Evolutionary conservation across 2,888 invertebrate species (phyloP).

Genomic region (Melikaiella ostensackeni): DNA sequence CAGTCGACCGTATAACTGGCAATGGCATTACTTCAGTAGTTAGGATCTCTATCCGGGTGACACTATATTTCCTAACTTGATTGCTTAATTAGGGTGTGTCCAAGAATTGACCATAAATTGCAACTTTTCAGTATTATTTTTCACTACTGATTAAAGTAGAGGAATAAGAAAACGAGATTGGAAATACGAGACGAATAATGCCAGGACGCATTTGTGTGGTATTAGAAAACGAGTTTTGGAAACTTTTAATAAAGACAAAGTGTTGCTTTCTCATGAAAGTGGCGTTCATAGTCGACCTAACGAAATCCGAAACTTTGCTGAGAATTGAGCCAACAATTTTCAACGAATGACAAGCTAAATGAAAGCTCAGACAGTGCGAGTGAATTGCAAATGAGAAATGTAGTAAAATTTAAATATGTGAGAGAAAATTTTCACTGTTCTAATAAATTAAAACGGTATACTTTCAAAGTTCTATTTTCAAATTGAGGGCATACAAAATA

Average conservation of each 20-base stretch:
- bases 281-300: slow-evolving; percentile 33
- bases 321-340: slow-evolving; percentile 27
- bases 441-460: background rate
- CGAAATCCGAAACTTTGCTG: slow-evolving; percentile 25
- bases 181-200: slow-evolving; percentile 1
- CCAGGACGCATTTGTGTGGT: background rate
- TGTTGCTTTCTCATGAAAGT: slow-evolving; percentile 26
- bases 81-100: slow-evolving; percentile 53
- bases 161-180: background rate
- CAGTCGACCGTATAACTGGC: slow-evolving; percentile 62
- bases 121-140: background rate
- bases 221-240: slow-evolving; percentile 39
- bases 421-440: background rate
- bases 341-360: slow-evolving; percentile 3
- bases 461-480: too few relatives aligned
- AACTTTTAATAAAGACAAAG: slow-evolving; percentile 38
- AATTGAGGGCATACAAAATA: too few relatives aligned
- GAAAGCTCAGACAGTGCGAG: slow-evolving; percentile 5
- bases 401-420: background rate
- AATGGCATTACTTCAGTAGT: slow-evolving; percentile 52
- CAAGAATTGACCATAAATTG: slow-evolving; percentile 49
- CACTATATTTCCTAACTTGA: slow-evolving; percentile 47
- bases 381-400: background rate
- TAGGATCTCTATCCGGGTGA: slow-evolving; percentile 48
- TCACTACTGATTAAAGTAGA: background rate